Evolutionary conservation across 2,113 vertebrate species (phyloP), one percentile per base, ranked within the genome.

Genomic region (Ptilorrhoa leucosticta): DNA sequence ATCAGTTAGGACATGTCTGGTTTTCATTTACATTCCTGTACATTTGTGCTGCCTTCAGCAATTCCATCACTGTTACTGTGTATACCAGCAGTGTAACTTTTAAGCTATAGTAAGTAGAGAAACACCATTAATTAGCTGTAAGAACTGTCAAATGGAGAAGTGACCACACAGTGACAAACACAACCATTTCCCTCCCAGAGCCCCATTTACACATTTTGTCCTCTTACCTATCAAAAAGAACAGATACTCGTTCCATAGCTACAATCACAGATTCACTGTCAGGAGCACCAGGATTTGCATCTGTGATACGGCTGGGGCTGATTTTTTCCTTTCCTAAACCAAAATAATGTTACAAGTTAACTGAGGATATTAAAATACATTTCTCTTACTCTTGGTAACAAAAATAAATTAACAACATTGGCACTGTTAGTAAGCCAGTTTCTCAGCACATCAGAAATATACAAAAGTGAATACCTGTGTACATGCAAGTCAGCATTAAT

Each of bases 401-500:
- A 89, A 60, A 76, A 33, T 17, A 64, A 70, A 51, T 35, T 6
- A 37, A 54, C 13, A 56, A 79, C 87, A 47, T 24, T 1, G 70
- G 30, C 53, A 58, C 19, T 70, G 30, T 58, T 54, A 53, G 31
- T 54, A 68, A 93, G 33, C 11, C 50, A 58, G 56, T 64, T 33
- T 85, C 15, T 63, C 50, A 69, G 47, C 39, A 82, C 10, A 81
- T 35, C 15, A 60, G 53, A 66, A 16, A 16, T 28, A 48, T 10
- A n/a, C 71, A 66, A 13, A 48, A 35, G 13, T 11, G 35, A 91
- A 96, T 98, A 99, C 99, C 99, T 95, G 99, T 99, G 97, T 99
- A 99, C 99, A 99, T 99, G 98, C 99, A 99, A 92, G 99, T 99
- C 80, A 99, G 98, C 99, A 99, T 99, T 93, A 99, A 98, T 65